phyloP scores from a whole-genome alignment of 2,888 invertebrate genomes.

The Apoda limacodes region DNA sequence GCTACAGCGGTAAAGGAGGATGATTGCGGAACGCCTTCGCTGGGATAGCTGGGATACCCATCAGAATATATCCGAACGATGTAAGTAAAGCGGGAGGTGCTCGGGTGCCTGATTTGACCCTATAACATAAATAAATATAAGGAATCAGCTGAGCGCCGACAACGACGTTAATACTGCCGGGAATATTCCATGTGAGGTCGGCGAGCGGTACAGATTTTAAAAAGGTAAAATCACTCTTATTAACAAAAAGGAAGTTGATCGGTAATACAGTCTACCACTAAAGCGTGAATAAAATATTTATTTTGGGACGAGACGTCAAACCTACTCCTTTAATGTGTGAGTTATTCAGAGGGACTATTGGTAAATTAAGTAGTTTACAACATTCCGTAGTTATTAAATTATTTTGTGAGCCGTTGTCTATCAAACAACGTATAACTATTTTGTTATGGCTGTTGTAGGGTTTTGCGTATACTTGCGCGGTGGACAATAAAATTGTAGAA shows the following conservation, averaged over 20 bases:
- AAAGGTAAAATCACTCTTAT: no score
- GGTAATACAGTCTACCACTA: conserved; percentile 12
- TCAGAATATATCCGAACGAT: conserved; percentile 6
- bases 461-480: no score
- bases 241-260: conserved; percentile 6
- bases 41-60: conserved; percentile 7
- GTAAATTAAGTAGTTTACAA: no score
- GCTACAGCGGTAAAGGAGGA: conserved; percentile 5
- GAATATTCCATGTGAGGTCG: no score
- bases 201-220: no score
- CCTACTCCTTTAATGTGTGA: conserved; percentile 1
- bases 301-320: conserved; percentile 2
- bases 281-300: conserved; percentile 9
- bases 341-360: conserved; percentile 1
- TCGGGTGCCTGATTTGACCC: neutral
- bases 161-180: no score
- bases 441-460: no score
- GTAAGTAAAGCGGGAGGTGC: conserved; percentile 7
- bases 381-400: no score
- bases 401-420: no score
- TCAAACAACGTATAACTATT: no score
- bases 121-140: no score
- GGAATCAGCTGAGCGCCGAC: no score
- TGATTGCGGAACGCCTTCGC: neutral
- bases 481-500: neutral